phyloP scores from a whole-genome alignment of 2,797 vertebrate species.

The Falco rusticolus region DNA sequence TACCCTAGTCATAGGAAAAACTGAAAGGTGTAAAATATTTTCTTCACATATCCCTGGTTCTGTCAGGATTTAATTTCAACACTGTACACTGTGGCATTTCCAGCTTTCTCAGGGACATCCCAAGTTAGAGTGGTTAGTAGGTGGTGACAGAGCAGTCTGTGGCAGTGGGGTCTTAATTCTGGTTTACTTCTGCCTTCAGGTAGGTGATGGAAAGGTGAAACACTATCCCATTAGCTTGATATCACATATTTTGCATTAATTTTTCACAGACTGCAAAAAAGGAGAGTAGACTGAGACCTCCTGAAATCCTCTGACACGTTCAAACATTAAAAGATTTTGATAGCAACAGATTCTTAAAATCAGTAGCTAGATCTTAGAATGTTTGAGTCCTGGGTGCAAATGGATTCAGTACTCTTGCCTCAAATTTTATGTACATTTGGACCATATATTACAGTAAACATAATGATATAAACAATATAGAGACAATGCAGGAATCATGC shows the following conservation, averaged over 20 bases:
- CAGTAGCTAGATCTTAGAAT: not conserved
- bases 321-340: not conserved
- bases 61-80: not conserved
- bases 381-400: not conserved
- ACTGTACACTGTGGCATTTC: not conserved
- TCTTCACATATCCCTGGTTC: not conserved
- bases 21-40: not conserved
- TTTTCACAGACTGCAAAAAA: not conserved
- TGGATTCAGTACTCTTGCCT: not conserved
- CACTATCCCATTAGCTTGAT: not conserved
- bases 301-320: not conserved
- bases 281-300: not conserved
- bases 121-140: not conserved
- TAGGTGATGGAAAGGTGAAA: not conserved
- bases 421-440: not conserved
- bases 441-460: not conserved
- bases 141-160: not conserved
- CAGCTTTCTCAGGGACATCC: not conserved
- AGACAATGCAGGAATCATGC: not conserved
- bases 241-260: not conserved
- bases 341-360: not conserved
- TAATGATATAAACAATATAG: not conserved
- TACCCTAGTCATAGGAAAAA: not conserved
- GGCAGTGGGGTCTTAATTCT: not conserved
- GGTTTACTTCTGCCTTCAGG: not conserved